These are phyloP conservation scores for Platypus cylindrus DNA, from an alignment of 2,888 invertebrate genomes.

Conservation along the genomic window DNA sequence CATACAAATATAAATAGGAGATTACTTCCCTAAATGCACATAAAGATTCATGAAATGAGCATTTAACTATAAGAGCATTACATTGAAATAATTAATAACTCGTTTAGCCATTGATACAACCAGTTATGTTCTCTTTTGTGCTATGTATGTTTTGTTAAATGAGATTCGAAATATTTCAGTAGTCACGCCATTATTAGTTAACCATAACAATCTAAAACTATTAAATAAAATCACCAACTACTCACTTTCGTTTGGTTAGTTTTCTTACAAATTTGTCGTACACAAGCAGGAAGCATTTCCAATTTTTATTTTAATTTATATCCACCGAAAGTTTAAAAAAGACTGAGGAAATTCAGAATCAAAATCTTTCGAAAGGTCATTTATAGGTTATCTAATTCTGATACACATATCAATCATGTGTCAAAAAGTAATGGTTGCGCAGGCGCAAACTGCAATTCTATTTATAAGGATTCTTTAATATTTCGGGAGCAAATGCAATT, in stretches of 20 bases:
- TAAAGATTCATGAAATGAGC: no score
- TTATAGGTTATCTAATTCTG: constrained; percentile 9
- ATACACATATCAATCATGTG: no score
- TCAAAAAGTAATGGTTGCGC: no score
- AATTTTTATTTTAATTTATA: no score
- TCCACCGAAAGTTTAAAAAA: no score
- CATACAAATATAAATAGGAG: constrained; percentile 5
- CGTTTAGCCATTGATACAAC: constrained; percentile 21
- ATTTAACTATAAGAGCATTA: constrained; percentile 17
- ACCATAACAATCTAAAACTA: constrained; percentile 13
- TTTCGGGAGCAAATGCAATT: no score
- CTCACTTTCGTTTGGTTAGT: constrained; percentile 35
- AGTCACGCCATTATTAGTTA: no score
- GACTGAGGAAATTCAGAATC: constrained; percentile 3
- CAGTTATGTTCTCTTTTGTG: constrained; percentile 1
- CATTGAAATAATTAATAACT: constrained; percentile 20
- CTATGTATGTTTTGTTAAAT: no score
- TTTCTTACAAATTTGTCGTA: constrained; percentile 32
- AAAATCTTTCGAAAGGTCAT: constrained; percentile 12
- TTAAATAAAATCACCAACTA: constrained; percentile 21
- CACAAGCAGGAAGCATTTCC: constrained; percentile 37
- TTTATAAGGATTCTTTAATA: no score
- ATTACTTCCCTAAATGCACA: constrained; percentile 1
- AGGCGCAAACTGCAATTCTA: no score
- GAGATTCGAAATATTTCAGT: no score